Conservation (phyloP, 1,140 invertebrate genomes). For the Drosophila grimshawi region DNA sequence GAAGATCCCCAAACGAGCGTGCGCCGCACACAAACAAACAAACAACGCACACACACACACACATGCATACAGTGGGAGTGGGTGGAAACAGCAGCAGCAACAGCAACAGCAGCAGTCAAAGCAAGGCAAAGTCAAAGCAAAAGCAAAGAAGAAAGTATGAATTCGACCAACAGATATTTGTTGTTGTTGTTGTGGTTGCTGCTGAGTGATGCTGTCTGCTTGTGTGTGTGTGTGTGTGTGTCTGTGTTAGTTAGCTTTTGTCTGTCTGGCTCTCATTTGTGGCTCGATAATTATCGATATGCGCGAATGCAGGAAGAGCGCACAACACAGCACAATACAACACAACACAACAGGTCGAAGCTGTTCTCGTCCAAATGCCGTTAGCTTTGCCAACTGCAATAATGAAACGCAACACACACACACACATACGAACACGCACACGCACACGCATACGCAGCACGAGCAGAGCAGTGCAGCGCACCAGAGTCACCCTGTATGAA, state of each 20-base stretch:
- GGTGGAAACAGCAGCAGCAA: conserved; percentile 44
- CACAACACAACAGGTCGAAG: conserved; percentile 36
- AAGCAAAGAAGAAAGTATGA: conserved; percentile 74
- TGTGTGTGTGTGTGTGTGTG: conserved; percentile 18
- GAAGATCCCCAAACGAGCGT: conserved; percentile 42
- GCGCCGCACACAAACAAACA: conserved; percentile 38
- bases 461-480: conserved; percentile 9
- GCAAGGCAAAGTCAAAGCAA: conserved; percentile 43
- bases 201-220: conserved; percentile 35
- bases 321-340: conserved; percentile 19
- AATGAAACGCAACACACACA: conserved; percentile 18
- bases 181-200: conserved; percentile 25
- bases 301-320: conserved; percentile 35
- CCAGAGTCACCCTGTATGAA: conserved; percentile 27
- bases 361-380: conserved; percentile 43
- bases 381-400: conserved; percentile 46
- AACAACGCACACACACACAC: conserved; percentile 29
- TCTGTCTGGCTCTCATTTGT: conserved; percentile 14
- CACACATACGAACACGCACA: neutral
- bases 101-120: conserved; percentile 13
- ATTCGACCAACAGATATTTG: conserved; percentile 58
- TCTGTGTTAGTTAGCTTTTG: neutral
- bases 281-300: conserved; percentile 49
- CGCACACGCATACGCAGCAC: neutral
- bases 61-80: conserved; percentile 46